Base-by-base conservation (phyloP, 2,113 vertebrate species). In the Strigops habroptila region DNA sequence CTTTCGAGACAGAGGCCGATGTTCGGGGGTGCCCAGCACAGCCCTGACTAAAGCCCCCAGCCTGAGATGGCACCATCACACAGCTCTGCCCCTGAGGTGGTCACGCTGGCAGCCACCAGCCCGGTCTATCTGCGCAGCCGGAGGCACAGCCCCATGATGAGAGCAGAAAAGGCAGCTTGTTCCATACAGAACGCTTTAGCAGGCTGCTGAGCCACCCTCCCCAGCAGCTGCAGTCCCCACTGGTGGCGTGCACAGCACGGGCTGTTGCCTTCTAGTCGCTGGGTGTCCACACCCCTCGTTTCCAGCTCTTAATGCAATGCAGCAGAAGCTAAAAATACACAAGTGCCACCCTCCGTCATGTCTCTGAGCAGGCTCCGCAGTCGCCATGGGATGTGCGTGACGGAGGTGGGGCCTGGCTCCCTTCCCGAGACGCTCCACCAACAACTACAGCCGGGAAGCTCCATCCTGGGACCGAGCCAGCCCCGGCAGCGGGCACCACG, bases 241-340 rank as follows among this genome's bases (percentile, higher is more conserved):
- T 14, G 1, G 48, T 0, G 0, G 49, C 0, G 0, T 14, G 53
- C 82, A 88, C 70, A 73, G 74, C 78, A 48, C 0, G 6, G 65
- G 57, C 82, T 79, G 39, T 7, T 64, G 62, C 11, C 43, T 57
- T 82, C 43, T 30, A 12, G 8, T 18, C 18, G 1, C 74, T 15
- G 41, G 11, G 39, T 44, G 75, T 73, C 79, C 5, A 48, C 82
- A 55, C 18, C 41, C 67, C 85, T 88, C 3, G 0, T 49, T 88
- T 76, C 78, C 95, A 94, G 85, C 75, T 80, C 88, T 62, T 80
- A 87, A 91, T 91, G 79, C 86, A 69, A 83, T 86, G 88, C 94
- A 94, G 86, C 53, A 91, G 85, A 86, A 93, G 88, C 88, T 93
- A 93, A 94, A 95, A 97, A 94, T 94, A 96, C 9, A 15, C 67